Evolutionary conservation across 1,140 invertebrate genomes (phyloP), one percentile per base, ranked within the genome.

Genomic region (Fopius arisanus): DNA sequence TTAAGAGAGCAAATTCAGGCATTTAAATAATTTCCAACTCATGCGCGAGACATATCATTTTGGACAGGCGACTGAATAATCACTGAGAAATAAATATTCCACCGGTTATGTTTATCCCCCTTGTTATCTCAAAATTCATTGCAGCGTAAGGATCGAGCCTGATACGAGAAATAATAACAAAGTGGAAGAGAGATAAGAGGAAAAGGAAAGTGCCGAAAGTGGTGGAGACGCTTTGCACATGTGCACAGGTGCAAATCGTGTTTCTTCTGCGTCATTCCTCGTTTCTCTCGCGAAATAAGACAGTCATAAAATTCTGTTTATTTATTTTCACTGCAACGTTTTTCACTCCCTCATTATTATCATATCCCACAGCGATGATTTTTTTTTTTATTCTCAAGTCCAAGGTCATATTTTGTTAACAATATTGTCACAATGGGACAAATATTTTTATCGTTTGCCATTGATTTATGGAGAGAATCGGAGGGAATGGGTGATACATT

Each of bases 171-270:
- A 40, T 37, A 37, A 40, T 12, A 48, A 72, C 29, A 54, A 73
- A 21, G 4, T 3, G 28, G 28, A 31, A 65, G 4, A 33, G 28
- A 65, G 16, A 33, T 16, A 31, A 16, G 16, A 37, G 33, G 26
- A 73, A 54, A 67, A 67, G 59, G 26, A 54, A 43, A 67, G 29
- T 73, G 37, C n/a, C 37, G 23, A 63, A 67, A 33, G 54, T 26
- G 67, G 26, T 48, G 37, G 14, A 23, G 31, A 67, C 63, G 26
- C 19, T 19, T 23, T n/a, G 31, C 63, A 72, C 41, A 72, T 72
- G 71, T 72, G 66, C 66, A 68, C 72, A 73, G 72, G 72, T 73
- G 72, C 40, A 37, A 68, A 73, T 33, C 51, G 40, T 43, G 21
- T 74, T 74, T 66, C 31, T 19, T 48, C 67, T 70, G 54, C 67